These are phyloP conservation scores for Campylomormyrus tamandua DNA, from an alignment of 2,113 vertebrate species.

Conservation along the genomic window DNA sequence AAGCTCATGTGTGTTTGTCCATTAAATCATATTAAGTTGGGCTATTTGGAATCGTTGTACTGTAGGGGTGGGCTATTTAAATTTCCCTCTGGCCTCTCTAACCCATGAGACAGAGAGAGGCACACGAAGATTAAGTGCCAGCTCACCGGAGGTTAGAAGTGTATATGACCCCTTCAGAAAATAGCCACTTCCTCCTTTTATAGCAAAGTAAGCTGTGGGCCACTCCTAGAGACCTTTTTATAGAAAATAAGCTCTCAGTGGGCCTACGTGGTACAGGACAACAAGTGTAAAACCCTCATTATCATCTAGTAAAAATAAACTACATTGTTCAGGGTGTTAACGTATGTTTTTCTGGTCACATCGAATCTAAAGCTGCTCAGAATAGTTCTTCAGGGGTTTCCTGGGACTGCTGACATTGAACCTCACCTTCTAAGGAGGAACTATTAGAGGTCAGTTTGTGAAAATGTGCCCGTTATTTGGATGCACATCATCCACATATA, in stretches of 20 bases:
- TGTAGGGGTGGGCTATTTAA: background rate
- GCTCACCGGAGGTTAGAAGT: background rate
- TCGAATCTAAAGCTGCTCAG: background rate
- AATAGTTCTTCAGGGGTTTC: background rate
- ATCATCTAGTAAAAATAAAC: background rate
- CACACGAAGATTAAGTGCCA: background rate
- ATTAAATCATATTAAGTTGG: background rate
- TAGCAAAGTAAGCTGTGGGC: background rate
- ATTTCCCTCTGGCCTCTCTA: background rate
- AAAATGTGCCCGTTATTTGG: background rate
- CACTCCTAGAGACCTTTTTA: background rate
- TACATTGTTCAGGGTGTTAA: background rate
- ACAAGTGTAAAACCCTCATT: background rate
- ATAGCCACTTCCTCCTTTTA: slow-evolving; percentile 1
- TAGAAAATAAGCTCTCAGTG: background rate
- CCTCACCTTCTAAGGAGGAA: background rate
- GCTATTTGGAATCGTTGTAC: background rate
- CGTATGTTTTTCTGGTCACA: background rate
- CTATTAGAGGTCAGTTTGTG: background rate
- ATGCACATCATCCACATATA: background rate
- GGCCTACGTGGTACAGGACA: background rate
- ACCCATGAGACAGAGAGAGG: background rate
- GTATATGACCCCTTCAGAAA: background rate
- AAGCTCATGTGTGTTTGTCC: background rate
- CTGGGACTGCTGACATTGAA: background rate